Conservation (phyloP, 2,888 invertebrate genomes). For the Celastrina argiolus region DNA sequence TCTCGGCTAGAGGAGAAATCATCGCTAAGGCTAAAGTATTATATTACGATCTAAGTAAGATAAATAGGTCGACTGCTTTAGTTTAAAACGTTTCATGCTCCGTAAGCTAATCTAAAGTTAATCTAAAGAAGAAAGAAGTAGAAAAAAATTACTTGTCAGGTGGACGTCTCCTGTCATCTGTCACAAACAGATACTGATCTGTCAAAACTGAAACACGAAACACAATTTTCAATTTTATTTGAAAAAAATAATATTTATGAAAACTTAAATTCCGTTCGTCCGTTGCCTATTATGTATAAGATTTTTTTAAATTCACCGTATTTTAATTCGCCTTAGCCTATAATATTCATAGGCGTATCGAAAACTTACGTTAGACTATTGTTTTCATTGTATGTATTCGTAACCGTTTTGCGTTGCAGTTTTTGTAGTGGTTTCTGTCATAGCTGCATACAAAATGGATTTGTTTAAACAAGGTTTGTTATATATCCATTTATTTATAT, state of each 20-base stretch:
- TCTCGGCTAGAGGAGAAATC: too few relatives aligned
- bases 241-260: neutral
- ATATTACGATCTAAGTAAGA: too few relatives aligned
- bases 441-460: constrained; percentile 44
- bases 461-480: constrained; percentile 53
- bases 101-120: too few relatives aligned
- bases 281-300: neutral
- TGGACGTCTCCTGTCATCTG: neutral
- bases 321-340: neutral
- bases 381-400: constrained; percentile 14
- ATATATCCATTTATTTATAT: neutral
- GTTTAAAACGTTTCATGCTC: too few relatives aligned
- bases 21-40: too few relatives aligned
- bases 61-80: too few relatives aligned
- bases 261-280: neutral
- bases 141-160: too few relatives aligned
- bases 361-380: constrained; percentile 3
- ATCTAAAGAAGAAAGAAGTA: neutral
- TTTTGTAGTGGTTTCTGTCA: constrained; percentile 26
- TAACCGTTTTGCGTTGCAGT: constrained; percentile 28
- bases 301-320: neutral
- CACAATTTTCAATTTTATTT: neutral
- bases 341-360: neutral
- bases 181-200: neutral
- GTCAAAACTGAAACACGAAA: neutral